These are phyloP conservation scores for Acanthis flammea DNA, from an alignment of 2,797 vertebrate genomes.

Conservation along the genomic window DNA sequence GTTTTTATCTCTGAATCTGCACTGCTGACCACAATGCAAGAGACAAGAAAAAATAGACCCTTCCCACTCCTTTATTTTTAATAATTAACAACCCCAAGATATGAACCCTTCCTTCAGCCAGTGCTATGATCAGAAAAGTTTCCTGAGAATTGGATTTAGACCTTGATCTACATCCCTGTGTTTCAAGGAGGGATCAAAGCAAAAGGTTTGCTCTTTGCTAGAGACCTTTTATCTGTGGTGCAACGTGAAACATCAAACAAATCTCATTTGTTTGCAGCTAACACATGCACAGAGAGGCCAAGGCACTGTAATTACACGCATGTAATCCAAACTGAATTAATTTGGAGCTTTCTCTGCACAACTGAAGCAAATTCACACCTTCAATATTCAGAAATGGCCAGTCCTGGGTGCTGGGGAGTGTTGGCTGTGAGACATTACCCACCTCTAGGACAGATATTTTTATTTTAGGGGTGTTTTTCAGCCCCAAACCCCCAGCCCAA, in stretches of 20 bases:
- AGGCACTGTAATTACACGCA: not conserved
- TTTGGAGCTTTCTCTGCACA: not conserved
- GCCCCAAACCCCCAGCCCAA: not conserved
- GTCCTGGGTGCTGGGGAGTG: not conserved
- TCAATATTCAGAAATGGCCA: not conserved
- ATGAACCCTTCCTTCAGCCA: not conserved
- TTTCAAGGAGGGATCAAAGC: not conserved
- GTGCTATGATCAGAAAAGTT: not conserved
- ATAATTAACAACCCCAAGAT: not conserved
- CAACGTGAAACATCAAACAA: constrained; percentile 18
- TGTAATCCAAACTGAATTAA: not conserved
- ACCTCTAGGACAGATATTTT: not conserved
- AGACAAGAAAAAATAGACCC: not conserved
- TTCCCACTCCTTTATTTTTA: not conserved
- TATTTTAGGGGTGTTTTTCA: not conserved
- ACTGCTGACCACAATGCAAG: not conserved
- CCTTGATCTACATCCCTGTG: not conserved
- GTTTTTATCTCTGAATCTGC: not conserved
- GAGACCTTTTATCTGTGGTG: not conserved
- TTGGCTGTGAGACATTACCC: not conserved
- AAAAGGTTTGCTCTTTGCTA: not conserved
- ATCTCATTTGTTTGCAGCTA: constrained; percentile 26
- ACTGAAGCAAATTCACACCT: not conserved
- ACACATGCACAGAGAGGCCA: not conserved
- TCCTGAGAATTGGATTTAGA: not conserved